These are phyloP conservation scores for Buteo buteo DNA, from an alignment of 2,113 vertebrate species.

Conservation along the genomic window DNA sequence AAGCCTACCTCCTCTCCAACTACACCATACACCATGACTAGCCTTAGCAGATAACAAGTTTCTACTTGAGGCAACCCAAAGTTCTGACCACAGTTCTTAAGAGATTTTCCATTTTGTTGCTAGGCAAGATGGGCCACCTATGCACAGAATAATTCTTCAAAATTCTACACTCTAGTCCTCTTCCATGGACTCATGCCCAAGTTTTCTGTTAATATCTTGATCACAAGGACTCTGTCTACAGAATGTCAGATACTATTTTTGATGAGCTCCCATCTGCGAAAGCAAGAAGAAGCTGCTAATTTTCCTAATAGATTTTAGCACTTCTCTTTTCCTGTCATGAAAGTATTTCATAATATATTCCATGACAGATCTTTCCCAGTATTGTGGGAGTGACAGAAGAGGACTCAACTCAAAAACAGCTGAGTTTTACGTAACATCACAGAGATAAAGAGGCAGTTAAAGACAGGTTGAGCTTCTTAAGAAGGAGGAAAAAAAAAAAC, in stretches of 20 bases:
- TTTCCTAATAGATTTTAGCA: conserved; percentile 66
- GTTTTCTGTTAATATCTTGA: conserved; percentile 57
- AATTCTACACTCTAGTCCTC: conserved; percentile 22
- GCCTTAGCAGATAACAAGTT: neutral
- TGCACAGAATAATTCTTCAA: conserved; percentile 27
- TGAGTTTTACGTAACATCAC: conserved; percentile 54
- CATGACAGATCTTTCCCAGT: conserved; percentile 54
- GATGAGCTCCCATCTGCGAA: conserved; percentile 55
- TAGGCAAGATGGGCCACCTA: conserved; percentile 37
- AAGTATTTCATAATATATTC: conserved; percentile 62
- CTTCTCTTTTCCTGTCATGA: conserved; percentile 59
- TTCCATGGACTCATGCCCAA: conserved; percentile 46
- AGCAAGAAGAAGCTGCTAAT: conserved; percentile 58
- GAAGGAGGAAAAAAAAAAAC: neutral
- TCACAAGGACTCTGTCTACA: conserved; percentile 60
- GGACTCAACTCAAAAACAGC: conserved; percentile 47
- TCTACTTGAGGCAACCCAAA: neutral
- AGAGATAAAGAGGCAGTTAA: conserved; percentile 26
- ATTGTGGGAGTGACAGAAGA: conserved; percentile 65
- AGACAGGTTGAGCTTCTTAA: conserved; percentile 28
- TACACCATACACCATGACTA: neutral
- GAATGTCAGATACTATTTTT: conserved; percentile 66
- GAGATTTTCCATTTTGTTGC: conserved; percentile 42
- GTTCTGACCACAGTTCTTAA: neutral
- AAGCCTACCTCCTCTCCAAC: neutral